A percentile compares a stretch with the other conserved stretches of the same genome.
Conservation (phyloP, 2,888 invertebrate species). For the Ormyrus rosae region DNA sequence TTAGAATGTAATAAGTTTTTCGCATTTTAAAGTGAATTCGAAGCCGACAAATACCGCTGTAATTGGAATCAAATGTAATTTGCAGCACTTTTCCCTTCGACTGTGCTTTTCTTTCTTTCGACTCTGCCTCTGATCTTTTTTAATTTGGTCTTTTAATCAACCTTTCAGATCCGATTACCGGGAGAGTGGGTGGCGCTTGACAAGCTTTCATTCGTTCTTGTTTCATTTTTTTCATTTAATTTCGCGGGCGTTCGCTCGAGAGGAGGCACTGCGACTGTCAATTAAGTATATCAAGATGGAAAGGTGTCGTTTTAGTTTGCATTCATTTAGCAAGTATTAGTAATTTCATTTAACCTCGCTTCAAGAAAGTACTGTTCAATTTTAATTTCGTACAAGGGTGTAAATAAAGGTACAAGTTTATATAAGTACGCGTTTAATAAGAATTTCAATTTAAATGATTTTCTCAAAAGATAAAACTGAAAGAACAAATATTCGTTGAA, state of each 20-base stretch:
- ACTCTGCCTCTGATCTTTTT: neutral
- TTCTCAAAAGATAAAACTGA: too few relatives aligned
- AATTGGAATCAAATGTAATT: neutral
- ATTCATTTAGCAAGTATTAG: too few relatives aligned
- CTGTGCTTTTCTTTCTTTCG: conserved; percentile 1
- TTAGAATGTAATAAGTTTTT: too few relatives aligned
- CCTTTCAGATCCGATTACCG: neutral
- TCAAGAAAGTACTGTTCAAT: neutral
- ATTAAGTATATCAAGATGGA: neutral
- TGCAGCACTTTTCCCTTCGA: neutral
- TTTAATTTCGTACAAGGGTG: neutral
- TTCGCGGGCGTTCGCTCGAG: conserved; percentile 9
- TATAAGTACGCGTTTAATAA: too few relatives aligned
- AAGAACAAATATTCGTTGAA: too few relatives aligned
- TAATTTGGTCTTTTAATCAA: conserved; percentile 14
- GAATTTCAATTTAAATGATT: too few relatives aligned
- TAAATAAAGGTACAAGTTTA: too few relatives aligned
- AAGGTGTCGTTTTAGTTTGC: too few relatives aligned
- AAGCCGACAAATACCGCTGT: neutral
- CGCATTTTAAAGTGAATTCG: too few relatives aligned
- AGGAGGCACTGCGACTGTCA: neutral
- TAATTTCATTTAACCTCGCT: neutral
- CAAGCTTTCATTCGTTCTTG: conserved; percentile 1
- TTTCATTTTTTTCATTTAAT: conserved; percentile 17
- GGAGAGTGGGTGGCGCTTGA: neutral